Percentiles rank a stretch among this genome's conserved stretches.
These are phyloP conservation scores for Oreochromis spilurus DNA, from an alignment of 2,113 vertebrate species.

Conservation along the genomic window DNA sequence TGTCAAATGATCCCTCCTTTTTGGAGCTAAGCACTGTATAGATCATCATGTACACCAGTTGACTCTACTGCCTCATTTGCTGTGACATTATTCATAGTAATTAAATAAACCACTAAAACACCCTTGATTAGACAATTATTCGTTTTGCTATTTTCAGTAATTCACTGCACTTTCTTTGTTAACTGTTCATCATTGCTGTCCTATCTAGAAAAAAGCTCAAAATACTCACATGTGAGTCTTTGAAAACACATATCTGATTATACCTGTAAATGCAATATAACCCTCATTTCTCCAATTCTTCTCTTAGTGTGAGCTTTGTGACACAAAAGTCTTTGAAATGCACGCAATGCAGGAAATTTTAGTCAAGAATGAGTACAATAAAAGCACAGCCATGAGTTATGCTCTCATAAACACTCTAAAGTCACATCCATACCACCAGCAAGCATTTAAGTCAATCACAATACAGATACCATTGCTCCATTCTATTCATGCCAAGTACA, in stretches of 20 bases:
- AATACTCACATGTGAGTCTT: neutral
- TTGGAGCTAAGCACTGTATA: neutral
- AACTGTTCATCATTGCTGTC: neutral
- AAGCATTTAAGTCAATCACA: neutral
- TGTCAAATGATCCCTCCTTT: neutral
- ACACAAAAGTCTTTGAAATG: neutral
- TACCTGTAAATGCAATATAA: neutral
- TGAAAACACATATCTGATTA: neutral
- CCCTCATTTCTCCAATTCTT: neutral
- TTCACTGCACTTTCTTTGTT: neutral
- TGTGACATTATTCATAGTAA: constrained; percentile 22
- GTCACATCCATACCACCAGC: neutral
- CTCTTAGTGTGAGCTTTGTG: neutral
- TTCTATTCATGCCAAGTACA: constrained; percentile 1
- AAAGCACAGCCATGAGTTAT: neutral
- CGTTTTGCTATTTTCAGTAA: constrained; percentile 20
- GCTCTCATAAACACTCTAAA: neutral
- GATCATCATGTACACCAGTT: neutral
- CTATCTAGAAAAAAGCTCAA: neutral
- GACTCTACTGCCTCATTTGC: neutral
- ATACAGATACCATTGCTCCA: neutral
- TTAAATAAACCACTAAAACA: neutral
- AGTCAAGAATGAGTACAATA: neutral
- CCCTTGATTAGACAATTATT: constrained; percentile 16
- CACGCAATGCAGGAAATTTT: neutral